These are phyloP conservation scores for Caenorhabditis becei DNA, from an alignment of 2,888 invertebrate genomes.

Conservation along the genomic window DNA sequence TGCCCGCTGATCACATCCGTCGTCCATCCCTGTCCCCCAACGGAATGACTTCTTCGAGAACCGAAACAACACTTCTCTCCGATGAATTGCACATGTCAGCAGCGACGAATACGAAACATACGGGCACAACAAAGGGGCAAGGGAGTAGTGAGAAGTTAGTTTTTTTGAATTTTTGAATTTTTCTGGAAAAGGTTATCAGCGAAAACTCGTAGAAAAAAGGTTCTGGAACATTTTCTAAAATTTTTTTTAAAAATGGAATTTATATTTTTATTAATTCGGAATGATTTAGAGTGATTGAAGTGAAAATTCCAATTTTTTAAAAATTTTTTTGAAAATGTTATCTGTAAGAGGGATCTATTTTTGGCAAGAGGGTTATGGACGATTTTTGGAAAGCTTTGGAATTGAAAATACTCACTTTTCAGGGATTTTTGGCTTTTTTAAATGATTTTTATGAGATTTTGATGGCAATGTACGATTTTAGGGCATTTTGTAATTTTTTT, in stretches of 20 bases:
- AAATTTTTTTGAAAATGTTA: background rate
- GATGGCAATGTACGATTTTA: too few relatives aligned
- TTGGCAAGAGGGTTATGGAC: too few relatives aligned
- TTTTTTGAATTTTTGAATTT: background rate
- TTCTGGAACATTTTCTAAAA: background rate
- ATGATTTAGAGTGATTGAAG: background rate
- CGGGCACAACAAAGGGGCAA: background rate
- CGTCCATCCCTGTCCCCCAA: slow-evolving; percentile 11
- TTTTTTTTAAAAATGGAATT: background rate
- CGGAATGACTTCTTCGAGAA: slow-evolving; percentile 48
- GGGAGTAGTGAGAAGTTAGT: background rate
- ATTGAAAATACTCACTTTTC: too few relatives aligned
- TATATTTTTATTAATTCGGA: background rate
- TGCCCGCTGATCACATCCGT: slow-evolving; percentile 31
- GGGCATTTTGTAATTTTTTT: background rate
- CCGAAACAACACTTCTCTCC: slow-evolving; percentile 46
- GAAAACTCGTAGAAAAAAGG: too few relatives aligned
- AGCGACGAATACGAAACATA: background rate
- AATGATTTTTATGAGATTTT: too few relatives aligned
- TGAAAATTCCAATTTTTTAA: background rate
- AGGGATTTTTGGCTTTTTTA: too few relatives aligned
- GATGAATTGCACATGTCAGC: slow-evolving; percentile 42
- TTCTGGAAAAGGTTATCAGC: background rate
- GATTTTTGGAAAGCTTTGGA: too few relatives aligned
- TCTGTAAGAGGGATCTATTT: background rate